phyloP scores from a whole-genome alignment of 2,113 vertebrate species.

The Cynoglossus semilaevis region DNA sequence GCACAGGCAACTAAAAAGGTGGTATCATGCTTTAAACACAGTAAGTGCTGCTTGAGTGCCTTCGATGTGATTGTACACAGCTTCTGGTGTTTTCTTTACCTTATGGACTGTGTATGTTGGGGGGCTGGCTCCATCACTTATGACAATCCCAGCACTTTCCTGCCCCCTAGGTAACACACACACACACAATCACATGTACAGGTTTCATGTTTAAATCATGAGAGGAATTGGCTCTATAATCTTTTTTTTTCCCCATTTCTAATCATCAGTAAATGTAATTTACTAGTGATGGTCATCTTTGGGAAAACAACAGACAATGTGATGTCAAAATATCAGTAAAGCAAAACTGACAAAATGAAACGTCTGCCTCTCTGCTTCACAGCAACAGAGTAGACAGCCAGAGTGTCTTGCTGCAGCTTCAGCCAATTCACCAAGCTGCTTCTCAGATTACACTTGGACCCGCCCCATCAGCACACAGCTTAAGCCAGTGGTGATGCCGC shows the following conservation, averaged over 20 bases:
- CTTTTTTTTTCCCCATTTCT: too few species aligned
- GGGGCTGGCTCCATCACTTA: conserved; percentile 86
- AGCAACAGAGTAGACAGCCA: conserved; percentile 56
- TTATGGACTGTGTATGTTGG: conserved; percentile 88
- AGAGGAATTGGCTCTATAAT: too few species aligned
- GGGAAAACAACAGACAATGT: conserved; percentile 18
- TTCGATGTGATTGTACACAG: too few species aligned
- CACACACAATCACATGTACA: conserved; percentile 18
- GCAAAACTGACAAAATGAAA: conserved; percentile 3
- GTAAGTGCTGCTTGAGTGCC: background rate
- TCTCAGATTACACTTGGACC: conserved; percentile 84
- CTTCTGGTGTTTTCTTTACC: conserved; percentile 74
- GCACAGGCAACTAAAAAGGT: too few species aligned
- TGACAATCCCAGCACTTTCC: conserved; percentile 95
- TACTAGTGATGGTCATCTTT: too few species aligned
- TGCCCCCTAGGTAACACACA: conserved; percentile 83
- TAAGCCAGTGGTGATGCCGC: conserved; percentile 93
- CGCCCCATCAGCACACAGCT: conserved; percentile 84
- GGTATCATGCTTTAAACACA: background rate
- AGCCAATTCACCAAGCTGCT: conserved; percentile 83
- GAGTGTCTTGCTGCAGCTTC: conserved; percentile 63
- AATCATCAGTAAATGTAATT: too few species aligned
- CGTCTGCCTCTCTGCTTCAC: conserved; percentile 29
- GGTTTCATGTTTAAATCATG: background rate
- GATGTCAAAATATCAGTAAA: conserved; percentile 56